These are phyloP conservation scores for Hemiprocne comata DNA, from an alignment of 2,113 vertebrate genomes.

Conservation along the genomic window DNA sequence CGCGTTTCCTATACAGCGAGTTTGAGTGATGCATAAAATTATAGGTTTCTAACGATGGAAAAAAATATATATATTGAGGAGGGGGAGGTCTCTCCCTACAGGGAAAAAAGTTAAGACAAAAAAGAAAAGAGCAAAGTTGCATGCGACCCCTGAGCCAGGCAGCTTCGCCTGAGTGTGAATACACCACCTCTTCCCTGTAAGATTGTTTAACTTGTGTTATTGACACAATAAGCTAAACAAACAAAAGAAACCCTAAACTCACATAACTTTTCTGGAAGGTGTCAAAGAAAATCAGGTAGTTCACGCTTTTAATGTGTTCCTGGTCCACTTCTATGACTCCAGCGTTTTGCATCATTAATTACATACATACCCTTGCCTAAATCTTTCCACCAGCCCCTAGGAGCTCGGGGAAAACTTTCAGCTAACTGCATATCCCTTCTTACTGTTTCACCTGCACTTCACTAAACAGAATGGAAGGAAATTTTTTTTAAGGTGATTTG, in stretches of 20 bases:
- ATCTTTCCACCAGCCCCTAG: background rate
- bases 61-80: background rate
- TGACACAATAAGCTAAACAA: slow-evolving; percentile 53
- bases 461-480: background rate
- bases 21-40: slow-evolving; percentile 79
- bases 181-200: background rate
- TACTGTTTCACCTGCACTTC: background rate
- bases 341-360: background rate
- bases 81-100: slow-evolving; percentile 52
- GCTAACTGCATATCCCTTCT: background rate
- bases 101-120: background rate
- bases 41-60: slow-evolving; percentile 70
- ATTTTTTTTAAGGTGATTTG: background rate
- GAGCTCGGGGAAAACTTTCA: background rate
- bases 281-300: background rate
- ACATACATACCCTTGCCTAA: background rate
- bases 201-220: slow-evolving; percentile 24
- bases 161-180: background rate
- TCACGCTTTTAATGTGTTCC: background rate
- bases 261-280: slow-evolving; percentile 20
- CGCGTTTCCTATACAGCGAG: slow-evolving; percentile 75
- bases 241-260: slow-evolving; percentile 13
- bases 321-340: background rate
- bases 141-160: background rate
- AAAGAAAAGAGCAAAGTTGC: background rate